Base-by-base conservation (phyloP, 2,888 invertebrate genomes). In the Pristionchus entomophagus region DNA sequence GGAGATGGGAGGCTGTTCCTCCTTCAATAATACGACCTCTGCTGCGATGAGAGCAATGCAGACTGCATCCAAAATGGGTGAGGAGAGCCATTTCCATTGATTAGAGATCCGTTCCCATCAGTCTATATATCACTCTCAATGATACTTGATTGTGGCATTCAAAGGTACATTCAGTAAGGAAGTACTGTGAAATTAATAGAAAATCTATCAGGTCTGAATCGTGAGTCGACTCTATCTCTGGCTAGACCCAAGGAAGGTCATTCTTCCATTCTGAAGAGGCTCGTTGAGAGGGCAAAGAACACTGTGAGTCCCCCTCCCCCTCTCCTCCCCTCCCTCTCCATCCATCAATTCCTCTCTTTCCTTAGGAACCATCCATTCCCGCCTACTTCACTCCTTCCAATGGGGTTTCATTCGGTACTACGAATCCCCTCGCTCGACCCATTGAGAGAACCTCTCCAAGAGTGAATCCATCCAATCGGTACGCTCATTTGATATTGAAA, bases 161-260 rank as follows among this genome's bases (percentile, higher is more conserved):
- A n/a, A n/a, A n/a, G n/a, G n/a, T n/a, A n/a, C n/a, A n/a, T n/a
- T n/a, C n/a, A n/a, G n/a, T n/a, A n/a, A n/a, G n/a, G n/a, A n/a
- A n/a, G n/a, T n/a, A 45, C 14, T 45, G 45, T 45, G 45, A n/a
- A n/a, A 45, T 45, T 45, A 14, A 45, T 45, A 45, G 6, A 10
- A 6, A 6, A 10, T 14, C 45, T 86, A 87, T 19, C 81, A 89
- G 90, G 89, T 41, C 84, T 90, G 26, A 90, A 90, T 86, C 87
- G 89, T 22, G 88, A 86, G 51, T 91, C 91, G 19, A 88, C 89
- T 35, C 82, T 89, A 6, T 91, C 91, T 1, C 62, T 89, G 56
- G 87, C 87, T 19, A 69, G 86, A 59, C 88, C 88, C 22, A 88
- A 88, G 41, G 82, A 85, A 26, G 86, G 87, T 86, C 87, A 69